Percentiles rank a stretch among this genome's conserved stretches.
Evolutionary conservation across 2,797 vertebrate genomes (phyloP).

Genomic region (Furcifer pardalis): DNA sequence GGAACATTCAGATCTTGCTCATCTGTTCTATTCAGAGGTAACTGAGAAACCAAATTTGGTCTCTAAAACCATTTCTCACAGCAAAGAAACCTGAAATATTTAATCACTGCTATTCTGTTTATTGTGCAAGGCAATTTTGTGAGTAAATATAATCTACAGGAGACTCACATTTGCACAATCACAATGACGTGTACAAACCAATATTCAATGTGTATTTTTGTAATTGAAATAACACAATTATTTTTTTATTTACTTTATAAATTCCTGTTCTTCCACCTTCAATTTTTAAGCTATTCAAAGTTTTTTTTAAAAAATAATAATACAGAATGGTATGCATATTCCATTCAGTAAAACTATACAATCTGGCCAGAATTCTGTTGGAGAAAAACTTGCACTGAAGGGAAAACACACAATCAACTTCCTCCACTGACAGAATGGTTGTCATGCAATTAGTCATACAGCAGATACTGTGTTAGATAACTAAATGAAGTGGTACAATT

Average conservation of each 20-base stretch:
- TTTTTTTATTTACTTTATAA: neutral
- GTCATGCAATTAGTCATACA: no score
- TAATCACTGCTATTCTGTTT: neutral
- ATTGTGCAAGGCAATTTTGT: neutral
- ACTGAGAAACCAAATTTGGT: slow-evolving; percentile 13
- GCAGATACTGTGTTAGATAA: no score
- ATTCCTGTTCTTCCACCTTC: neutral
- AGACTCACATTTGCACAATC: no score
- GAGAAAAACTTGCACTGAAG: no score
- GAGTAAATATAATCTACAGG: neutral
- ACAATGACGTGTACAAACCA: no score
- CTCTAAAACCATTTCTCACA: slow-evolving; percentile 9
- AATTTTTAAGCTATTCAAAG: neutral
- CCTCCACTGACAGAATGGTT: no score
- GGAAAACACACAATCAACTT: no score
- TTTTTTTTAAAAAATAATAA: no score
- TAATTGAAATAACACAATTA: neutral
- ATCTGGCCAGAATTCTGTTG: no score
- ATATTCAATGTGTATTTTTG: neutral
- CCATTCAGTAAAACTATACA: no score
- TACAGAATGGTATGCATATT: no score
- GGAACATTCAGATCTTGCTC: neutral
- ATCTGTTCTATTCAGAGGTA: slow-evolving; percentile 1
- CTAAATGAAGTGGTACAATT: no score
- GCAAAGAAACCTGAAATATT: slow-evolving; percentile 19